A percentile compares a stretch with the other conserved stretches of the same genome.
Conservation (phyloP, 2,797 vertebrate genomes). For the Podarcis lilfordi region DNA sequence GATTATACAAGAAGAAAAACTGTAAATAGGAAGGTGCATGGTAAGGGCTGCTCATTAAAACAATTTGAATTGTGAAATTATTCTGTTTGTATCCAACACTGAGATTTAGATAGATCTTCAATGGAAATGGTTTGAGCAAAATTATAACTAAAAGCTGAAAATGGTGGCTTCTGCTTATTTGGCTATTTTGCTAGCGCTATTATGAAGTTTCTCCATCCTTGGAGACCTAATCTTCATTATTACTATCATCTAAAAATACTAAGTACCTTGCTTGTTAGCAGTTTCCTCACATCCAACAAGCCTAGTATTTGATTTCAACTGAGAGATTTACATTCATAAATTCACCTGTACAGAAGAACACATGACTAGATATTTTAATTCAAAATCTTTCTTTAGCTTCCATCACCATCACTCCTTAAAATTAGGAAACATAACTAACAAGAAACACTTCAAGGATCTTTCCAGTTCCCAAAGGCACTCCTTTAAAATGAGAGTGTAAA, state of each 20-base stretch:
- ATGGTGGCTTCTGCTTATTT: background rate
- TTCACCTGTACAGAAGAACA: constrained; percentile 60
- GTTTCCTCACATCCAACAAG: background rate
- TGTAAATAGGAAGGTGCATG: constrained; percentile 12
- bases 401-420: background rate
- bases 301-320: background rate
- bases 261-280: background rate
- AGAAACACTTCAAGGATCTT: constrained; percentile 59
- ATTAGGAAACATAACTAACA: constrained; percentile 72
- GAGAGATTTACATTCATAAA: constrained; percentile 34
- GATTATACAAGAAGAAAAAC: background rate
- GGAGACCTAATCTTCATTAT: background rate
- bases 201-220: constrained; percentile 2
- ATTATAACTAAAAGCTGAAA: constrained; percentile 40
- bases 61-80: background rate
- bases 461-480: constrained; percentile 76
- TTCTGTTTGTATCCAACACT: background rate
- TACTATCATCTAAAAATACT: background rate
- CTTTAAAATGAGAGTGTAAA: constrained; percentile 80
- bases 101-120: constrained; percentile 43
- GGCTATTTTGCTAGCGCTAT: background rate
- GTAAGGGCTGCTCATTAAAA: background rate
- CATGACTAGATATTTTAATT: constrained; percentile 61
- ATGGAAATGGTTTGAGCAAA: constrained; percentile 22
- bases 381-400: constrained; percentile 57